Evolutionary conservation across 2,797 vertebrate genomes (phyloP).

Genomic region (Neostethus bicornis): DNA sequence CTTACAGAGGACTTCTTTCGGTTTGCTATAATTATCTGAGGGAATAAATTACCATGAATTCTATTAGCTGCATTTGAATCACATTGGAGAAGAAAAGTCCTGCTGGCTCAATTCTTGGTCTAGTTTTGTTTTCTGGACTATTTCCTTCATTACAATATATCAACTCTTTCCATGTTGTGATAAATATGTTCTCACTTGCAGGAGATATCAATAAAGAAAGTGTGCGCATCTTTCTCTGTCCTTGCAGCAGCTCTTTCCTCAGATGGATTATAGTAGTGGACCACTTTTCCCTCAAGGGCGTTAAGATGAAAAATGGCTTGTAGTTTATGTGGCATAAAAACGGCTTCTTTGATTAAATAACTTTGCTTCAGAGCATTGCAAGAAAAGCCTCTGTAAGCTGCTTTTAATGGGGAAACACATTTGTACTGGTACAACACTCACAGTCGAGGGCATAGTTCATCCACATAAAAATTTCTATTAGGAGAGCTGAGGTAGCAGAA

Average conservation of each 20-base stretch:
- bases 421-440: slow-evolving; percentile 74
- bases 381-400: slow-evolving; percentile 83
- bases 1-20: background rate
- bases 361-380: slow-evolving; percentile 75
- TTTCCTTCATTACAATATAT: background rate
- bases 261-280: slow-evolving; percentile 77
- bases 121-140: background rate
- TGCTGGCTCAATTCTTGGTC: background rate
- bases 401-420: slow-evolving; percentile 86
- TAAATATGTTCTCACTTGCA: slow-evolving; percentile 8
- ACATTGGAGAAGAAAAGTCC: background rate
- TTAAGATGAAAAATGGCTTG: slow-evolving; percentile 80
- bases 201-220: slow-evolving; percentile 26
- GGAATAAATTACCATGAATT: too few species aligned
- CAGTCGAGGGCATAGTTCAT: slow-evolving; percentile 81
- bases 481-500: slow-evolving; percentile 90
- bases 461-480: slow-evolving; percentile 79
- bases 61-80: background rate
- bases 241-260: slow-evolving; percentile 58
- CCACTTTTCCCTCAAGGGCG: slow-evolving; percentile 67
- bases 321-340: slow-evolving; percentile 78
- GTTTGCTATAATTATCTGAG: too few species aligned
- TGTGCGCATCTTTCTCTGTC: slow-evolving; percentile 15
- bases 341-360: slow-evolving; percentile 84
- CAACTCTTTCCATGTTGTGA: background rate